A percentile compares a stretch with the other conserved stretches of the same genome.
Conservation (phyloP, 2,113 vertebrate genomes). For the Myiagra hebetior region DNA sequence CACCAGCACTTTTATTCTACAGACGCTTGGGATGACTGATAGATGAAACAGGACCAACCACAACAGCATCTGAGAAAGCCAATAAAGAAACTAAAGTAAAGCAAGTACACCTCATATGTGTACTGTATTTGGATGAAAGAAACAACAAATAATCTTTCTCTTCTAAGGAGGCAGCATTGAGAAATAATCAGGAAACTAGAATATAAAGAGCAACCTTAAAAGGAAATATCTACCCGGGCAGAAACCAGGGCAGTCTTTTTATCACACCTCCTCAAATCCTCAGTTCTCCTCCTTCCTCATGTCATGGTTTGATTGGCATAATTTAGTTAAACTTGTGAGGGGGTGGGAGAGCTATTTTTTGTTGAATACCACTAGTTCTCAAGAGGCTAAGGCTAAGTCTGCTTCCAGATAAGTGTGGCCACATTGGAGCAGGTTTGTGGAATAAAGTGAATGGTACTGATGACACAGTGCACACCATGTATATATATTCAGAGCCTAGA, state of each 20-base stretch:
- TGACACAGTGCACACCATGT: accelerated
- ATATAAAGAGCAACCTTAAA: neutral
- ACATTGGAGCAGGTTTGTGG: neutral
- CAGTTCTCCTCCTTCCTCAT: neutral
- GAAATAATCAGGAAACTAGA: neutral
- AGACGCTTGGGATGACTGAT: neutral
- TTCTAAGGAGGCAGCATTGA: neutral
- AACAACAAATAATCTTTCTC: neutral
- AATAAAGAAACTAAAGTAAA: neutral
- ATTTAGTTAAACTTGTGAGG: neutral
- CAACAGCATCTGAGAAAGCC: neutral
- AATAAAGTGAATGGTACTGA: neutral
- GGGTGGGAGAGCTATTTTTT: neutral
- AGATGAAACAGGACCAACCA: neutral
- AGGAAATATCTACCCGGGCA: neutral
- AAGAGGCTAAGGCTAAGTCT: neutral
- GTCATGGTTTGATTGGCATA: neutral
- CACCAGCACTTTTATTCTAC: neutral
- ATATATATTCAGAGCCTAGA: accelerated
- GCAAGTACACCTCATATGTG: accelerated
- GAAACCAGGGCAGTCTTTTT: neutral
- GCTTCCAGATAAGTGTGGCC: neutral
- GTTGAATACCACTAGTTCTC: neutral
- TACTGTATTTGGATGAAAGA: neutral
- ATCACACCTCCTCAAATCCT: neutral